Conservation (phyloP, 2,888 invertebrate species). For the Ligdia adustata region DNA sequence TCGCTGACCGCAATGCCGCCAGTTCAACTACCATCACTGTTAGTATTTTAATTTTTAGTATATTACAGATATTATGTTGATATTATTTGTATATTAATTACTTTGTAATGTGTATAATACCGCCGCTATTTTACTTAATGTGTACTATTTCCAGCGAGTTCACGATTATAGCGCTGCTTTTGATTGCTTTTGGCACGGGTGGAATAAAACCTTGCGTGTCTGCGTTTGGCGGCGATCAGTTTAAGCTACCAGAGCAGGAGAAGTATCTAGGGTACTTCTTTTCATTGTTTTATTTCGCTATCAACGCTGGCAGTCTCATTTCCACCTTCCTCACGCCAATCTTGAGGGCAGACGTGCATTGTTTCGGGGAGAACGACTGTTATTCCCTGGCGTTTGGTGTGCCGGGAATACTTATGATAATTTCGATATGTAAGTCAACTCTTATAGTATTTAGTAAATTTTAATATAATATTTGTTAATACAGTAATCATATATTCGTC, state of each 20-base stretch:
- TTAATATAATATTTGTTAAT: not conserved
- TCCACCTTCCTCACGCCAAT: constrained; percentile 95
- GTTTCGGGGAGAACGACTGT: constrained; percentile 90
- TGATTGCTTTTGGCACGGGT: constrained; percentile 95
- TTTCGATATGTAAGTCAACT: constrained; percentile 91
- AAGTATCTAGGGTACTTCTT: constrained; percentile 93
- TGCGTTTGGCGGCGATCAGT: constrained; percentile 98
- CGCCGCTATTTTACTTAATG: constrained; percentile 2
- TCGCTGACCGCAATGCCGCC: constrained; percentile 87
- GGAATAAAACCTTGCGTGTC: constrained; percentile 98
- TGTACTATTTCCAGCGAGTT: constrained; percentile 76
- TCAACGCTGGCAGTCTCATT: constrained; percentile 95
- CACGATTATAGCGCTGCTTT: constrained; percentile 86
- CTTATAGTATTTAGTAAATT: not conserved
- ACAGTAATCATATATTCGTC: no score
- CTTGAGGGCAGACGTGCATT: constrained; percentile 90
- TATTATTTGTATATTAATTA: no score
- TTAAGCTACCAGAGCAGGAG: constrained; percentile 91
- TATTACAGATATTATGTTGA: no score
- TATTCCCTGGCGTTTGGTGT: constrained; percentile 95
- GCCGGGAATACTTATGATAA: constrained; percentile 93
- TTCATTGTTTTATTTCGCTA: constrained; percentile 97
- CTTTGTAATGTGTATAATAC: not conserved
- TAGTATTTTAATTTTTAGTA: constrained; percentile 44
- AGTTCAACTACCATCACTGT: constrained; percentile 84